Percentiles rank a stretch among this genome's conserved stretches.
Conservation (phyloP, 2,113 vertebrate genomes). For the Terrapene triunguis region DNA sequence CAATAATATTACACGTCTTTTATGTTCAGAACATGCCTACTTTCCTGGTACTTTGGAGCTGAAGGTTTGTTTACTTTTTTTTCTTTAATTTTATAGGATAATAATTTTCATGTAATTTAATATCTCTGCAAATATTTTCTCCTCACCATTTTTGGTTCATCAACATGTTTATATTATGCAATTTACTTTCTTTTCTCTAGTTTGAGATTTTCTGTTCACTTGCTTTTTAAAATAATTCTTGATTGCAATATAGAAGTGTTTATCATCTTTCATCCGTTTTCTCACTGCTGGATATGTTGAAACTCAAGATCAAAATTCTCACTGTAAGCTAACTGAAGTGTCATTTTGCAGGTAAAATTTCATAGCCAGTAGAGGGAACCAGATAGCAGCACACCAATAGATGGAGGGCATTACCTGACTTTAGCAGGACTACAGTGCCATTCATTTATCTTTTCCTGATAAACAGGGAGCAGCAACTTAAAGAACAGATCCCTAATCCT, state of each 20-base stretch:
- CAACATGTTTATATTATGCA: rapidly evolving
- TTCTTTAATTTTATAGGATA: neutral
- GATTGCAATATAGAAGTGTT: neutral
- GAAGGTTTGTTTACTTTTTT: neutral
- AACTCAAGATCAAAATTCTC: neutral
- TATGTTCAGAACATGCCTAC: neutral
- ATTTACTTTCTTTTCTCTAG: neutral
- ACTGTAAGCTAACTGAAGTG: neutral
- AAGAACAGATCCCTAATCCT: neutral
- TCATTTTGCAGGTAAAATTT: neutral
- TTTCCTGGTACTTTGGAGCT: neutral
- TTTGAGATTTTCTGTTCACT: neutral
- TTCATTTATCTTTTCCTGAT: neutral
- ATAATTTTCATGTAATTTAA: neutral
- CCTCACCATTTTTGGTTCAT: neutral
- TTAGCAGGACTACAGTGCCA: neutral
- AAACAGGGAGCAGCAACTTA: neutral
- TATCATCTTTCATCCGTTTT: neutral
- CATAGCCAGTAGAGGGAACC: neutral
- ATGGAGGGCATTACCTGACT: neutral
- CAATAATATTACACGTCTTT: neutral
- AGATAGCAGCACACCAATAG: neutral
- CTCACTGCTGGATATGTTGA: neutral
- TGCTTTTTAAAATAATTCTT: neutral
- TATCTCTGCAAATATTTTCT: neutral